These are phyloP conservation scores for Ectemnius lituratus DNA, from an alignment of 2,888 invertebrate species.

Conservation along the genomic window DNA sequence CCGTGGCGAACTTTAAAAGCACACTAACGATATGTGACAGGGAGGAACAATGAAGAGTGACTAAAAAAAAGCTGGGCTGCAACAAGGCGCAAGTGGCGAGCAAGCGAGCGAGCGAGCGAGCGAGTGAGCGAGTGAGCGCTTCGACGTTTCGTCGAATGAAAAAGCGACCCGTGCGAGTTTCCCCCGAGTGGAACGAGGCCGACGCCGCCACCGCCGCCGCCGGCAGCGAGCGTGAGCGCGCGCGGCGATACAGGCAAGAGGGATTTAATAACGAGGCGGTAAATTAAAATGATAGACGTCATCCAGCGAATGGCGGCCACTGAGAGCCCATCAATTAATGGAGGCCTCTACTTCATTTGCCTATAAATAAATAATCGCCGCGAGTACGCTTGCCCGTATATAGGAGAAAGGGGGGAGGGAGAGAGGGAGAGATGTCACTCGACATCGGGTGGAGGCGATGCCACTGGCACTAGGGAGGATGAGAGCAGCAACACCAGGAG, in stretches of 20 bases:
- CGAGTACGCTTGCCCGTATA: constrained; percentile 61
- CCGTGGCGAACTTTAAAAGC: constrained; percentile 17
- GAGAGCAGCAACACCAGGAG: constrained; percentile 54
- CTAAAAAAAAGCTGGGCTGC: constrained; percentile 8
- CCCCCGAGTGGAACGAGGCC: constrained; percentile 6
- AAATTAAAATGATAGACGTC: constrained; percentile 76
- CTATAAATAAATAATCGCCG: constrained; percentile 64
- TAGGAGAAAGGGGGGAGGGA: constrained; percentile 16
- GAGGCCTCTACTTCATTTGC: constrained; percentile 55
- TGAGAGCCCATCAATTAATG: constrained; percentile 75
- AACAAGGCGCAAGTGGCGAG: constrained; percentile 6
- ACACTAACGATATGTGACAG: constrained; percentile 37
- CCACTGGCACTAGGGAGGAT: constrained; percentile 38
- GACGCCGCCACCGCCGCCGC: constrained; percentile 28
- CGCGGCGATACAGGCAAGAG: constrained; percentile 41
- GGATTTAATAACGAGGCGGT: constrained; percentile 70
- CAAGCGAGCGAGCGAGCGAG: constrained; percentile 30
- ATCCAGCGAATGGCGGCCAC: constrained; percentile 70
- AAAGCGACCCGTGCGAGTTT: constrained; percentile 4
- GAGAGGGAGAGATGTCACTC: constrained; percentile 66
- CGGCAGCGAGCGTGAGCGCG: constrained; percentile 34
- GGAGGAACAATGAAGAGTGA: constrained; percentile 35
- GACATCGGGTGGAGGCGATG: constrained; percentile 23
- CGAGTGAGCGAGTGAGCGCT: constrained; percentile 31
- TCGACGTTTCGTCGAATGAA: constrained; percentile 5